Evolutionary conservation across 2,888 invertebrate genomes (phyloP), one percentile per base, ranked within the genome.

Genomic region (Phaedon cochleariae): DNA sequence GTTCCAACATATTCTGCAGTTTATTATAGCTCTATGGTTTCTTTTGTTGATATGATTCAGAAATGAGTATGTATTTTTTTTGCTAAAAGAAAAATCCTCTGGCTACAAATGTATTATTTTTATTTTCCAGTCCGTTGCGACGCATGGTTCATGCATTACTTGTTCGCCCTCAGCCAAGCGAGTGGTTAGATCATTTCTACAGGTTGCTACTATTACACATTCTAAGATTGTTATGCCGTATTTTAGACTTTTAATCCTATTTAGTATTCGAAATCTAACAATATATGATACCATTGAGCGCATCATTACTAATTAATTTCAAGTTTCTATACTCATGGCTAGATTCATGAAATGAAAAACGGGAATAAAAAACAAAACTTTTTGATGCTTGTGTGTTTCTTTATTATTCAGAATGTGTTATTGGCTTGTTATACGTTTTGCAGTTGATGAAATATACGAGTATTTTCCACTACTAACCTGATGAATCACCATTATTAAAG

Each of bases 141-240:
- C 86, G 87, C 80, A 86, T 88, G 86, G 87, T 88, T 82, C 87
- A 89, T 84, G 86, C 88, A 85, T 86, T 89, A 83, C 85, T 88
- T 82, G 85, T 88, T 81, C 85, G 87, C 77, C 86, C 87, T 76
- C 85, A 86, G 82, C 85, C 87, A 76, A 83, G 84, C 77, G 85
- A 87, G 81, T 88, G 87, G 87, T 86, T 87, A 83, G 86, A 82
- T 84, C 86, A 85, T 78, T 84, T 87, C 78, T 85, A 84, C 86
- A 88, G 87, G 87, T 87, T 83, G 77, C 77, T 80, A 79, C 65
- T 67, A 71, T 71, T 72, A 77, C 68, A 45, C 59, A 53, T 70
- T 73, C 64, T 69, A 66, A 60, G 71, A 74, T 72, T 72, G 74
- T 71, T 69, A 5, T 26, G n/a, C 2, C 29, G 20, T 41, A 17